These are phyloP conservation scores for Philaethria dido DNA, from an alignment of 2,888 invertebrate genomes.

Conservation along the genomic window DNA sequence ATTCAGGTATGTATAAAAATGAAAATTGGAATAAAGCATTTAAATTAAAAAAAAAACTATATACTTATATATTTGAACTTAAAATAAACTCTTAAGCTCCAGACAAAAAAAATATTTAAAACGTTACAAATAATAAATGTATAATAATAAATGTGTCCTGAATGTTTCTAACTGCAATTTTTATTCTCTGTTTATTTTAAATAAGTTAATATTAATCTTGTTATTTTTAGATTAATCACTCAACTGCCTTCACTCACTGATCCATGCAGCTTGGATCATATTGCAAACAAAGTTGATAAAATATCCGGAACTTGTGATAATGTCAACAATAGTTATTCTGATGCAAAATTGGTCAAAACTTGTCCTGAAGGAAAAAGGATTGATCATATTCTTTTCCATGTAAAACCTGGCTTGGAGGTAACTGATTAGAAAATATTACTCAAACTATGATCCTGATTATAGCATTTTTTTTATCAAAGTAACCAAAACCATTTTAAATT, in stretches of 20 bases:
- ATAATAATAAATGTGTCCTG: no score
- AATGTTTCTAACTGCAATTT: background rate
- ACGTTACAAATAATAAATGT: no score
- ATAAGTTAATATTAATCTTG: background rate
- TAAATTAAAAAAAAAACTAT: no score
- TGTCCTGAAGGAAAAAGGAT: conserved; percentile 93
- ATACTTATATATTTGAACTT: no score
- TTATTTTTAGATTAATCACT: conserved; percentile 66
- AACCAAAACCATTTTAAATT: no score
- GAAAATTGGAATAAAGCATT: no score
- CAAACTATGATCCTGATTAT: no score
- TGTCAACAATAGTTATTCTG: conserved; percentile 92
- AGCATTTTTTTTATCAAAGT: no score
- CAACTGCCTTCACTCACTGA: conserved; percentile 74
- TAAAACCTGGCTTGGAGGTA: conserved; percentile 63
- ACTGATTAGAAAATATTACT: no score
- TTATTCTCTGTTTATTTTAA: background rate
- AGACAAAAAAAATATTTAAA: no score
- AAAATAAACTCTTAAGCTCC: no score
- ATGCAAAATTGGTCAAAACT: conserved; percentile 72
- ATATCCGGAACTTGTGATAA: conserved; percentile 86
- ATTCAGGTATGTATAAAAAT: conserved; percentile 79
- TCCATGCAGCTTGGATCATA: conserved; percentile 58
- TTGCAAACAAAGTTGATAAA: conserved; percentile 52
- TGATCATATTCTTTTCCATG: conserved; percentile 93